Conservation (phyloP, 2,797 vertebrate species). For the Pseudomugil gertrudae region DNA sequence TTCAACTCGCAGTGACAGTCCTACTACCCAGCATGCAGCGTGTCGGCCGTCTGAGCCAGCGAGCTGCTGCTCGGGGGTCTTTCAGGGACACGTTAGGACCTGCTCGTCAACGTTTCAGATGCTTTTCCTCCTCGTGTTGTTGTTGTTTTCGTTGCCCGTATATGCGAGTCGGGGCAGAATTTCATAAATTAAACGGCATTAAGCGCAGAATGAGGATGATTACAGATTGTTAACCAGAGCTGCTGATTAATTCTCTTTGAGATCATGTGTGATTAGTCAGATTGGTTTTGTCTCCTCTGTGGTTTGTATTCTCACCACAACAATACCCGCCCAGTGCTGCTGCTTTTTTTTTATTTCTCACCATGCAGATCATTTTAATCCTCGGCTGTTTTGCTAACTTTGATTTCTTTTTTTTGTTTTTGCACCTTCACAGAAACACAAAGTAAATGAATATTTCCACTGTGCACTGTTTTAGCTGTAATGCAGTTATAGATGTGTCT, state of each 20-base stretch:
- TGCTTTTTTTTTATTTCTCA: constrained; percentile 21
- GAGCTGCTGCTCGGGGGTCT: constrained; percentile 28
- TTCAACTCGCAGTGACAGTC: constrained; percentile 33
- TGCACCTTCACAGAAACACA: constrained; percentile 37
- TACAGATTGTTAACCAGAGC: constrained; percentile 56
- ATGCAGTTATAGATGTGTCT: constrained; percentile 54
- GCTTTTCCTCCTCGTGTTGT: constrained; percentile 12
- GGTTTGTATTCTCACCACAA: constrained; percentile 67
- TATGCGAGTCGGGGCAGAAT: constrained; percentile 23
- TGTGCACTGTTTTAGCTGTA: constrained; percentile 47
- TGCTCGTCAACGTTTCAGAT: not conserved
- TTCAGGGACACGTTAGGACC: constrained; percentile 44
- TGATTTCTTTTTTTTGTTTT: constrained; percentile 16
- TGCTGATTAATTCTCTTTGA: constrained; percentile 73
- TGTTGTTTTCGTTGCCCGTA: constrained; percentile 18
- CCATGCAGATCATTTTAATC: constrained; percentile 43
- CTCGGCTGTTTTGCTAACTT: constrained; percentile 31
- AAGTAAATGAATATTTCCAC: constrained; percentile 47
- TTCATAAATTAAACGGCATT: constrained; percentile 46
- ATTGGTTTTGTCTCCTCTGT: constrained; percentile 64
- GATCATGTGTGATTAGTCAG: constrained; percentile 70
- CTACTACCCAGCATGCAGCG: constrained; percentile 51
- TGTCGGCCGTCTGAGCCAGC: too few relatives aligned
- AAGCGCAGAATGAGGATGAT: constrained; percentile 53
- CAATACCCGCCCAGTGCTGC: constrained; percentile 39